These are phyloP conservation scores for Tetragonula clypearis DNA, from an alignment of 1,140 invertebrate genomes.

Conservation along the genomic window DNA sequence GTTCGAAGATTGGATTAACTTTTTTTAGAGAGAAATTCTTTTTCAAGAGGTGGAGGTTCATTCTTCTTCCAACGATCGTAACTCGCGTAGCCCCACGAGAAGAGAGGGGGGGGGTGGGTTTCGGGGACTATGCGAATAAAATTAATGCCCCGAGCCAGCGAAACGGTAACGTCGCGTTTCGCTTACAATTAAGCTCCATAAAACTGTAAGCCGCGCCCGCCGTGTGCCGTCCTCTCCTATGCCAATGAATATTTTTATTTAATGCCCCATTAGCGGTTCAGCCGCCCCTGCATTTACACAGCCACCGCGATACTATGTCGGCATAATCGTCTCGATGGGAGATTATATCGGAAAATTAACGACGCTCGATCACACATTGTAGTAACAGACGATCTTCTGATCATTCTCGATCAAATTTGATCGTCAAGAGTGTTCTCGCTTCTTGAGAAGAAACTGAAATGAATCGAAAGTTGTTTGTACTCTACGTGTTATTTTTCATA, in stretches of 20 bases:
- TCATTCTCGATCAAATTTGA: too few relatives aligned
- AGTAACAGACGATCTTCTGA: too few relatives aligned
- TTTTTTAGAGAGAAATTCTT: neutral
- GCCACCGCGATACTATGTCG: conserved; percentile 5
- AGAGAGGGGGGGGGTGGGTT: too few relatives aligned
- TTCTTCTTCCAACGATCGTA: conserved; percentile 17
- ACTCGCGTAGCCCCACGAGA: neutral
- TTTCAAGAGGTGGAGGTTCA: neutral
- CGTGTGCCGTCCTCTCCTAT: conserved; percentile 7
- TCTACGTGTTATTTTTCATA: too few relatives aligned
- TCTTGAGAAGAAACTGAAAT: too few relatives aligned
- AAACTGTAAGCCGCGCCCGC: conserved; percentile 57
- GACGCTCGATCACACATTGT: too few relatives aligned
- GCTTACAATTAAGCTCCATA: conserved; percentile 70
- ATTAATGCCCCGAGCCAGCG: conserved; percentile 57
- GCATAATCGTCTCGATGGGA: conserved; percentile 43
- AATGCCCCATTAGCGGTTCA: conserved; percentile 61
- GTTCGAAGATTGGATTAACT: neutral
- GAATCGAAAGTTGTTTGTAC: too few relatives aligned
- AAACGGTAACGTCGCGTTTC: conserved; percentile 54
- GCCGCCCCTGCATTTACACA: conserved; percentile 44
- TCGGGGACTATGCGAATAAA: conserved; percentile 56
- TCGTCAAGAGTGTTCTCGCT: too few relatives aligned
- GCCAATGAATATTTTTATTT: conserved; percentile 73
- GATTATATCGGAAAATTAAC: neutral